Base-by-base conservation (phyloP, 2,113 vertebrate genomes). In the Indicator indicator region DNA sequence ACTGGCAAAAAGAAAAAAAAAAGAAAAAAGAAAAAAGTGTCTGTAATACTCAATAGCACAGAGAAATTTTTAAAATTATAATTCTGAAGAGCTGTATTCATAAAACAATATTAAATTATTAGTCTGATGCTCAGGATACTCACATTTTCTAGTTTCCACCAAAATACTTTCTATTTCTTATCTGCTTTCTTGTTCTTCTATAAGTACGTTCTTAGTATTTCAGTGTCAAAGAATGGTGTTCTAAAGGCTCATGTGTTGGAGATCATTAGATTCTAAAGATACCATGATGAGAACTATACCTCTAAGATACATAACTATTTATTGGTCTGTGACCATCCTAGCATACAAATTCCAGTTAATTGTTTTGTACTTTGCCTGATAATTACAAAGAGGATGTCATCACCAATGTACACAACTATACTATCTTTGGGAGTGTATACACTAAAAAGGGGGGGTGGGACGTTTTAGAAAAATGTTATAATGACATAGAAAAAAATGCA, bases 361-460 rank as follows among this genome's bases (percentile, higher is more conserved):
- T 62, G 58, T 60, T 84, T 91, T 63, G 58, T n/a, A 30, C 3
- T 67, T 68, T 55, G 8, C 5, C 13, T 58, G 50, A 75, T 40
- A 80, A 32, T 63, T 59, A 28, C 7, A 30, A 50, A 5, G 21
- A 58, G 26, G 9, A 58, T 70, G 12, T 30, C 4, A 5, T 16
- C 13, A 28, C n/a, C 48, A 48, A 13, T 27, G 32, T 16, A 81
- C 1, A 28, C 1, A 67, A 10, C 18, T 60, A 2, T 28, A 9
- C 9, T 33, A 5, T 44, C 6, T 62, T 82, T 42, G 5, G 2
- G 3, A 16, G 3, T 60, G 26, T 0, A 0, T 50, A 40, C 10
- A 71, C 3, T 21, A n/a, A 85, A 48, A 48, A 8, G 48, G 48
- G 48, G 48, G 10, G 21, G 48, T n/a, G 48, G 21, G 11, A 23